Conservation (phyloP, 2,888 invertebrate genomes). For the Thera britannica region DNA sequence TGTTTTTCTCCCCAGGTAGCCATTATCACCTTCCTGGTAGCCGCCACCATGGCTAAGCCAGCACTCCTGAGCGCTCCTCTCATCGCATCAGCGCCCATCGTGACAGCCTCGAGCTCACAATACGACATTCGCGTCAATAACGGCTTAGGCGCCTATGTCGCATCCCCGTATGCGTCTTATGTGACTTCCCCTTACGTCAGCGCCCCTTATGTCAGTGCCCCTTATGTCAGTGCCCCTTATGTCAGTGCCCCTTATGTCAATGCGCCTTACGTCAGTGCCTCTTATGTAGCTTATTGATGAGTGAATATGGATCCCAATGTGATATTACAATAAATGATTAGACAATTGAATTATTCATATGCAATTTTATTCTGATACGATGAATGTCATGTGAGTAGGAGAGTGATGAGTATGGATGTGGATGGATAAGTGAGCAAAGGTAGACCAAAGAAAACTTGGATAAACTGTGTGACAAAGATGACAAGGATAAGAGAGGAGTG, state of each 20-base stretch:
- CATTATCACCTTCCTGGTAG: conserved; percentile 12
- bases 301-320: neutral
- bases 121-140: conserved; percentile 37
- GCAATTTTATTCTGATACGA: no score
- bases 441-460: no score
- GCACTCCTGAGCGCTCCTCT: conserved; percentile 19
- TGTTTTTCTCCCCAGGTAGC: conserved; percentile 8
- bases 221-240: conserved; percentile 22
- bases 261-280: conserved; percentile 13
- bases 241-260: conserved; percentile 6
- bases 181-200: conserved; percentile 11
- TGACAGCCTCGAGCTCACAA: conserved; percentile 28
- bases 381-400: no score
- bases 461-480: no score
- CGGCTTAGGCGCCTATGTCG: conserved; percentile 14
- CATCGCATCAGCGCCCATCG: conserved; percentile 16
- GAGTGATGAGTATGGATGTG: no score
- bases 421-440: no score
- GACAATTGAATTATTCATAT: neutral
- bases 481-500: no score
- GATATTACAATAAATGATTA: neutral
- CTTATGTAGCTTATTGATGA: conserved; percentile 10
- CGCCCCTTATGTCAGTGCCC: conserved; percentile 17
- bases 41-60: conserved; percentile 19
- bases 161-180: conserved; percentile 17